Evolutionary conservation across 1,140 invertebrate genomes (phyloP).

Genomic region (Oscheius sp.): DNA sequence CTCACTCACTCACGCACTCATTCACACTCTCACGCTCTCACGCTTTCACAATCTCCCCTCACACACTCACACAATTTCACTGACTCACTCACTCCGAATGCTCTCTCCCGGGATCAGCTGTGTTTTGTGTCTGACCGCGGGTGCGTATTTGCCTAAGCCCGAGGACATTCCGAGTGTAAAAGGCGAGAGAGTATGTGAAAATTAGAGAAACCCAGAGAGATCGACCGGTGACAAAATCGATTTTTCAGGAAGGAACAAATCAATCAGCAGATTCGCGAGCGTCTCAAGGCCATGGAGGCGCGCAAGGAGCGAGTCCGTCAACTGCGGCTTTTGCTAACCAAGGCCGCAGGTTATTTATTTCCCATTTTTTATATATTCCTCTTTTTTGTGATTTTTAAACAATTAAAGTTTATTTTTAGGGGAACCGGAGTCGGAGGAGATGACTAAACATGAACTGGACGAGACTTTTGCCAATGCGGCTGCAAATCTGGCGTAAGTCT

Average conservation of each 20-base stretch:
- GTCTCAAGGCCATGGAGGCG: slow-evolving; percentile 23
- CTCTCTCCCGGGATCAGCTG: too few species aligned
- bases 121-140: too few species aligned
- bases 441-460: neutral
- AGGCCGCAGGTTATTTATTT: neutral
- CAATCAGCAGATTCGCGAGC: slow-evolving; percentile 20
- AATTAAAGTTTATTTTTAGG: neutral
- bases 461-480: neutral
- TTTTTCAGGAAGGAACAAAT: slow-evolving; percentile 30
- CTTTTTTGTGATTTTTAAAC: too few species aligned
- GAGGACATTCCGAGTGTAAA: too few species aligned
- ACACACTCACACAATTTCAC: too few species aligned
- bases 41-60: too few species aligned
- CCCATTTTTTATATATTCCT: too few species aligned
- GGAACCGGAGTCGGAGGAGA: neutral
- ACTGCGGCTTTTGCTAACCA: slow-evolving; percentile 1
- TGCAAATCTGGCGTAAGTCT: slow-evolving; percentile 4
- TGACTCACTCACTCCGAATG: too few species aligned
- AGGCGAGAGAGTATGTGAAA: too few species aligned
- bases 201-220: neutral
- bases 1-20: too few species aligned
- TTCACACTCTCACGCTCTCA: too few species aligned
- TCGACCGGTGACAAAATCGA: neutral
- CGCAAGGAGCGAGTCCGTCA: slow-evolving; percentile 12
- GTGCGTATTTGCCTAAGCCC: too few species aligned